These are phyloP conservation scores for Drosophila quadrilineata DNA, from an alignment of 1,140 invertebrate species.

Conservation along the genomic window DNA sequence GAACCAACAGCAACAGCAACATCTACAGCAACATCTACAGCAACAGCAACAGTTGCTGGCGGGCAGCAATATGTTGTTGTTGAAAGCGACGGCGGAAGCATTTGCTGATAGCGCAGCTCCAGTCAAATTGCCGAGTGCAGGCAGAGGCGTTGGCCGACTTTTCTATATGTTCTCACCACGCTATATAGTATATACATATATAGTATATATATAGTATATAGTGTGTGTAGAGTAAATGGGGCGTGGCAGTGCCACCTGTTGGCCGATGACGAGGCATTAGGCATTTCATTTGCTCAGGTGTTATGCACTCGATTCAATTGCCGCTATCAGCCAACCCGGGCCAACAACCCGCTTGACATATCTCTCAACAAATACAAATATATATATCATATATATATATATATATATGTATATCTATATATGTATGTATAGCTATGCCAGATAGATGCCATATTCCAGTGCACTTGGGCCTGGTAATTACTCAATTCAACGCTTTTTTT, in stretches of 20 bases:
- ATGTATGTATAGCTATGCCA: neutral
- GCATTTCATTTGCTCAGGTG: slow-evolving; percentile 74
- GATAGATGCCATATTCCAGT: slow-evolving; percentile 2
- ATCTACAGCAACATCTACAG: neutral
- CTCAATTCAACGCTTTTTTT: slow-evolving; percentile 56
- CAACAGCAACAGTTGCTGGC: neutral
- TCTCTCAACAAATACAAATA: slow-evolving; percentile 17
- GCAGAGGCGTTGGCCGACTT: slow-evolving; percentile 29
- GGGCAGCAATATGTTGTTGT: slow-evolving; percentile 37
- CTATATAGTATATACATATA: too few species aligned
- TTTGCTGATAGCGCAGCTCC: slow-evolving; percentile 39
- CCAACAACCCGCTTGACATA: slow-evolving; percentile 41
- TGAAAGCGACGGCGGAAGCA: slow-evolving; percentile 57
- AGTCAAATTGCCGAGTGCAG: slow-evolving; percentile 68
- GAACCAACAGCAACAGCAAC: slow-evolving; percentile 7
- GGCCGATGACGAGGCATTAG: slow-evolving; percentile 61
- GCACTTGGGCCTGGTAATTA: slow-evolving; percentile 50
- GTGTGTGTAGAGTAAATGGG: slow-evolving; percentile 19
- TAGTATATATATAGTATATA: too few species aligned
- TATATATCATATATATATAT: neutral
- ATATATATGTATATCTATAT: slow-evolving; percentile 1
- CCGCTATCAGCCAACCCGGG: slow-evolving; percentile 66
- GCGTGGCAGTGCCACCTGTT: slow-evolving; percentile 65
- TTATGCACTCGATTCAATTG: slow-evolving; percentile 71
- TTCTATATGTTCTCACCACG: too few species aligned